These are phyloP conservation scores for Zingel zingel DNA, from an alignment of 2,113 vertebrate species.

Conservation along the genomic window DNA sequence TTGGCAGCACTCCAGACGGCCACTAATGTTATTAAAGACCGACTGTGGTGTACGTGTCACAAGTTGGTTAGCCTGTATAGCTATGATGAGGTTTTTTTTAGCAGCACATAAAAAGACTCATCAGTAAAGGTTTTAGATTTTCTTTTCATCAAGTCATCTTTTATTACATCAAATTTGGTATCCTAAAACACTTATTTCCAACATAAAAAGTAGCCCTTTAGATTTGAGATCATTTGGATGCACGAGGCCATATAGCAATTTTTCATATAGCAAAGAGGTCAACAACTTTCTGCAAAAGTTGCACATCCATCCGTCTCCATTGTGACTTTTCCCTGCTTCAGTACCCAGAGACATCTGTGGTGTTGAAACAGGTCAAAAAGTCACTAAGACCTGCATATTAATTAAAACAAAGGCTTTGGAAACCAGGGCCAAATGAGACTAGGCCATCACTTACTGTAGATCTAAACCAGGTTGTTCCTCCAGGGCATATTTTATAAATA, in stretches of 20 bases:
- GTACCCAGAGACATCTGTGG: slow-evolving; percentile 9
- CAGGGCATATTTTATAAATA: slow-evolving; percentile 1
- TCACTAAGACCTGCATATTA: slow-evolving; percentile 6
- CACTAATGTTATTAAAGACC: slow-evolving; percentile 59
- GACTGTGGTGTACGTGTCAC: slow-evolving; percentile 17
- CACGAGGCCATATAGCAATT: not conserved
- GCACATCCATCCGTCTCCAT: slow-evolving; percentile 3
- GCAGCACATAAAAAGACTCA: not conserved
- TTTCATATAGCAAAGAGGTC: not conserved
- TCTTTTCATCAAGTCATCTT: not conserved
- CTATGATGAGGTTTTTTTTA: not conserved
- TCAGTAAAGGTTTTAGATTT: not conserved
- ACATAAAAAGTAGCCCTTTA: not conserved
- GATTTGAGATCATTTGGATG: not conserved
- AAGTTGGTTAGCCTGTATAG: not conserved
- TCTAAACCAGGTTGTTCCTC: not conserved
- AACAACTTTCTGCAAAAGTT: not conserved
- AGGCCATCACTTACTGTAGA: not conserved
- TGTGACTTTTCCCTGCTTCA: slow-evolving; percentile 15
- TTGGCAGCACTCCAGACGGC: slow-evolving; percentile 61
- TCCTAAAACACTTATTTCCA: not conserved
- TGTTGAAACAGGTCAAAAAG: slow-evolving; percentile 27
- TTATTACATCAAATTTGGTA: not conserved
- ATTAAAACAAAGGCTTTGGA: slow-evolving; percentile 22
- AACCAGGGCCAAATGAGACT: slow-evolving; percentile 1